Conservation (phyloP, 1,140 invertebrate species). For the Drosophila gunungcola region DNA sequence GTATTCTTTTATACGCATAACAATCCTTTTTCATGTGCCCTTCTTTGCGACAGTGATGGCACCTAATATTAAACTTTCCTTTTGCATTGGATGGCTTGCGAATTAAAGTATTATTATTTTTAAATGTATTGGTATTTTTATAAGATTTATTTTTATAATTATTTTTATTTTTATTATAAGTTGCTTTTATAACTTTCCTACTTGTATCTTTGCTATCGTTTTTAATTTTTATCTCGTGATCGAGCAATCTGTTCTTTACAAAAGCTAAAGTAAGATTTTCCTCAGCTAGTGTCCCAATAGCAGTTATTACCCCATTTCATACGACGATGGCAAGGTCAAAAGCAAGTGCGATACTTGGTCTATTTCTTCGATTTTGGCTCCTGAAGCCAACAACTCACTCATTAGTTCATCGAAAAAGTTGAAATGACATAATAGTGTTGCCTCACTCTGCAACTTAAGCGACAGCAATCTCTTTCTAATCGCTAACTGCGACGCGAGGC, state of each 20-base stretch:
- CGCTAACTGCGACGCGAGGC: constrained; percentile 26
- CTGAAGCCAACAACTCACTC: constrained; percentile 73
- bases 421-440: constrained; percentile 71
- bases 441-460: constrained; percentile 79
- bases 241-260: constrained; percentile 81
- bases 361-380: constrained; percentile 80
- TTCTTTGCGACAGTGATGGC: constrained; percentile 1
- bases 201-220: constrained; percentile 62
- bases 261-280: constrained; percentile 78
- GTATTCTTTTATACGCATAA: not conserved
- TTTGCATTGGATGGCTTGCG: not conserved
- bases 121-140: constrained; percentile 4
- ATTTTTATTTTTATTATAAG: not conserved
- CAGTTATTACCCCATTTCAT: constrained; percentile 81
- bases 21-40: constrained; percentile 8
- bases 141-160: not conserved
- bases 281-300: constrained; percentile 83
- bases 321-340: constrained; percentile 73
- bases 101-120: constrained; percentile 2
- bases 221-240: constrained; percentile 83
- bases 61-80: not conserved
- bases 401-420: constrained; percentile 78
- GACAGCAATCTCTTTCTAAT: constrained; percentile 75
- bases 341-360: constrained; percentile 81
- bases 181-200: constrained; percentile 51